Percentiles rank a stretch among this genome's conserved stretches.
Conservation (phyloP, 2,888 invertebrate species). For the Cosmia trapezina region DNA sequence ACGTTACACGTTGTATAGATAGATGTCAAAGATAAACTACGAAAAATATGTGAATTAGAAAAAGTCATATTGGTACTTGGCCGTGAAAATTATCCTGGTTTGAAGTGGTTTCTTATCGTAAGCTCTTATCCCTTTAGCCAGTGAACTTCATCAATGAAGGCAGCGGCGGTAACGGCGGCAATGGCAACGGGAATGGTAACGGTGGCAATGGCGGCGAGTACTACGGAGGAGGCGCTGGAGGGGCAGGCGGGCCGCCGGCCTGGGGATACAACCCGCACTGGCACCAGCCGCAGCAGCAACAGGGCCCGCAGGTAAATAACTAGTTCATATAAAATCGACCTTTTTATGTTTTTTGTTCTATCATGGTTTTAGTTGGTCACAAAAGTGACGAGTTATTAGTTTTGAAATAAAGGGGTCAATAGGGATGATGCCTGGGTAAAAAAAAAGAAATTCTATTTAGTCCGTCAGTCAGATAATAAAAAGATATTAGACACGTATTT, state of each 20-base stretch:
- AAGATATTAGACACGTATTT: too few relatives aligned
- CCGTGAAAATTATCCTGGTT: background rate
- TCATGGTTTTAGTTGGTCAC: background rate
- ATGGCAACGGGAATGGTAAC: constrained; percentile 59
- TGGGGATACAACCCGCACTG: constrained; percentile 91
- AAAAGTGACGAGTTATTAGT: background rate
- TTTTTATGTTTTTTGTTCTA: background rate
- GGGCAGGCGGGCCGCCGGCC: constrained; percentile 77
- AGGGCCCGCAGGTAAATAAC: constrained; percentile 81
- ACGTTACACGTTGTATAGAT: too few relatives aligned
- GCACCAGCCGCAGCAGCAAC: constrained; percentile 87
- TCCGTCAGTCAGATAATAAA: too few relatives aligned
- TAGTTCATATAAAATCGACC: background rate
- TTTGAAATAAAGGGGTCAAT: background rate
- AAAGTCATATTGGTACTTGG: too few relatives aligned
- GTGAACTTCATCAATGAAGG: constrained; percentile 88
- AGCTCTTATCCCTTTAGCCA: constrained; percentile 72
- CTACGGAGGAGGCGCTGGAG: constrained; percentile 63
- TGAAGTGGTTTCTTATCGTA: background rate
- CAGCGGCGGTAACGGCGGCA: constrained; percentile 58
- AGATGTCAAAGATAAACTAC: background rate
- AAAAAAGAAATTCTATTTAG: too few relatives aligned
- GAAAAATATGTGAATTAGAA: background rate
- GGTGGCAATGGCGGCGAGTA: constrained; percentile 70
- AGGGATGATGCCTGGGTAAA: too few relatives aligned